These are phyloP conservation scores for Fulmarus glacialis DNA, from an alignment of 2,113 vertebrate genomes.

Conservation along the genomic window DNA sequence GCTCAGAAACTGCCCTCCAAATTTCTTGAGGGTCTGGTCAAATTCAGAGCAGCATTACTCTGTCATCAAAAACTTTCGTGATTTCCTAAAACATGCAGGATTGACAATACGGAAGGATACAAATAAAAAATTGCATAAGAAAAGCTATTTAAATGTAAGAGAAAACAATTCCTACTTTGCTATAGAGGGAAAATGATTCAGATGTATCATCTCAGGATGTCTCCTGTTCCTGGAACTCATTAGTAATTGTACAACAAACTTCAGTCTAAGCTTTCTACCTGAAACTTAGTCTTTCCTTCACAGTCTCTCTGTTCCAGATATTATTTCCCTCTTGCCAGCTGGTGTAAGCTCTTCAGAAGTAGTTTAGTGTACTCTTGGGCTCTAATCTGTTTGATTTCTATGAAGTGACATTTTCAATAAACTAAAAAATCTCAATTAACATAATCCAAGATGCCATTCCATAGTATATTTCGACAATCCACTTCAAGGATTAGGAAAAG, in stretches of 20 bases:
- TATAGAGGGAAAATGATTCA: background rate
- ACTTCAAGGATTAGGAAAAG: background rate
- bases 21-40: background rate
- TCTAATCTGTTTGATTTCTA: constrained; percentile 14
- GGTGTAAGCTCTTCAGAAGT: background rate
- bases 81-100: background rate
- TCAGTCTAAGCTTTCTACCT: background rate
- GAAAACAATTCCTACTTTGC: background rate
- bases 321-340: background rate
- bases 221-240: background rate
- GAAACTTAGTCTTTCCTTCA: background rate
- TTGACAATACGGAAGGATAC: background rate
- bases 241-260: background rate
- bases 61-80: background rate
- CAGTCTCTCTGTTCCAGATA: background rate
- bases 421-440: constrained; percentile 39
- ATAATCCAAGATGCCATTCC: constrained; percentile 41
- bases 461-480: background rate
- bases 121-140: background rate
- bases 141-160: background rate
- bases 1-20: background rate
- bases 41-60: background rate
- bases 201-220: background rate
- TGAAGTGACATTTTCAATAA: constrained; percentile 30
- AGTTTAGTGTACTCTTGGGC: background rate